Evolutionary conservation across 2,797 vertebrate genomes (phyloP), one percentile per base, ranked within the genome.

Genomic region (Scomberomorus guttatus): DNA sequence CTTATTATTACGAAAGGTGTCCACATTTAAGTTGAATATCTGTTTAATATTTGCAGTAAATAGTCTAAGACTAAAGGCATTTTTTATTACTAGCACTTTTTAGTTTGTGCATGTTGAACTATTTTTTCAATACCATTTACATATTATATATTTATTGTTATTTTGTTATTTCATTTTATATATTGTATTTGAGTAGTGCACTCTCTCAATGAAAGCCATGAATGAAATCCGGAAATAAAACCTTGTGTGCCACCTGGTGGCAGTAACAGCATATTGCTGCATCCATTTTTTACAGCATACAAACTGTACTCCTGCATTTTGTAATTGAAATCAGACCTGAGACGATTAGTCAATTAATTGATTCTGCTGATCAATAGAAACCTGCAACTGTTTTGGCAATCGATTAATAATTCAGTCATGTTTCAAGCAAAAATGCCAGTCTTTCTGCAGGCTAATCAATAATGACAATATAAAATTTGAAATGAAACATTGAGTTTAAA

Each of bases 221-320:
- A 5, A 39, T 5, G 15, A 4, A 32, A 11, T 13, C 1, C 32
- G 25, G 9, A 61, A 73, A 80, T 6, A n/a, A 1, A 9, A 25
- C 8, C 44, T 39, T n/a, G 42, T 12, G 5, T 5, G 60, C 79
- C 85, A 54, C 37, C 89, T 79, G 27, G 64, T 78, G 87, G 51
- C 65, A n/a, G 14, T 0, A 69, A 1, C 0, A 1, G 17, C 3
- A 1, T 0, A 81, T 12, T 68, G 58, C 84, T 81, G 1, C 3
- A 24, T 15, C 14, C 15, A 15, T 46, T 48, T 48, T 18, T 18
- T 6, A 2, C 13, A 3, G 14, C 44, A 29, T 1, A 14, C 5
- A 27, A 46, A 55, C 1, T 4, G 37, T 0, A n/a, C 22, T 51
- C 42, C 5, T 29, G 14, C 5, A n/a, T 42, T 3, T 13, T 63